Evolutionary conservation across 2,113 vertebrate genomes (phyloP), one percentile per base, ranked within the genome.

Genomic region (Corvus moneduloides): DNA sequence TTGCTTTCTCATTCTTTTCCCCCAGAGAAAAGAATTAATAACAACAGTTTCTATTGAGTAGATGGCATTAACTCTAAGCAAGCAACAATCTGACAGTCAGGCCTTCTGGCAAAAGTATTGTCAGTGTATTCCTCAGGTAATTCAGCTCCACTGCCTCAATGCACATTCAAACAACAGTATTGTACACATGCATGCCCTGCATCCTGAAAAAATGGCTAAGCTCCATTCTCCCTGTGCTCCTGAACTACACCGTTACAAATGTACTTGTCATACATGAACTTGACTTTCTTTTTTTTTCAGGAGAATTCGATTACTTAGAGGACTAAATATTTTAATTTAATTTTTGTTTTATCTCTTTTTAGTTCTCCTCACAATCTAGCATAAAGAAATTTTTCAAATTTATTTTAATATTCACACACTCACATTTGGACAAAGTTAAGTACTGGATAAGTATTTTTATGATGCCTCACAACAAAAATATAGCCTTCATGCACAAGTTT

Each of bases 391-490:
- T 90, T 88, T 22, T 68, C 13, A 54, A 84, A 73, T 8, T 12
- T 54, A 84, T 73, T 89, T 91, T 67, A 86, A 63, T 20, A 82
- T 78, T 75, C 49, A 87, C 1, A 26, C 16, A n/a, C n/a, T 61
- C 44, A 72, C 15, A 66, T 23, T 80, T 63, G 64, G 80, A 90
- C 1, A 1, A 88, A 90, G 49, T 64, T 80, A 92, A 84, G 16
- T 66, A 75, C 23, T 49, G 32, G 41, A 12, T 48, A 63, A 96
- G 72, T 41, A 74, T 86, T 90, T 94, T 80, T 88, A 86, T 22
- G 44, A 88, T 74, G 71, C 52, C 58, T 95, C 18, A 69, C 17
- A 37, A 90, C 48, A 82, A 92, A 94, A 91, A 90, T 46, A 87
- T 19, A 97, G 49, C 49, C 43, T 68, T 77, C 79, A 48, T 22